Evolutionary conservation across 2,888 invertebrate species (phyloP), one percentile per base, ranked within the genome.

Genomic region (Oscheius onirici): DNA sequence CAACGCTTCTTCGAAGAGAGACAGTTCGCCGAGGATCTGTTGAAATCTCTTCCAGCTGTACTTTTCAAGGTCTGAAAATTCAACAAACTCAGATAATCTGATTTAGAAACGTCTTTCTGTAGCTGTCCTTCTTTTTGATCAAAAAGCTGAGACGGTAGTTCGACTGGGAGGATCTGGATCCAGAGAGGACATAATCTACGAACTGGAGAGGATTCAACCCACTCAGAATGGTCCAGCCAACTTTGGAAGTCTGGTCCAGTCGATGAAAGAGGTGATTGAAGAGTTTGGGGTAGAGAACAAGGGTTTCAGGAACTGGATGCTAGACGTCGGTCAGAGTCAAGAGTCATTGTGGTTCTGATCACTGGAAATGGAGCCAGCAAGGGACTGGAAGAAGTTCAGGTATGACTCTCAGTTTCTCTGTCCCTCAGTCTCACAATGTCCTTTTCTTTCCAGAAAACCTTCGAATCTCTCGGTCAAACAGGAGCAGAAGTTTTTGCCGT

Each of bases 11-110:
- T 72, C 44, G 73, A 67, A 10, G 74, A 80, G 54, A 72, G 78
- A 34, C 76, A 82, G 61, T 79, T 80, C 60, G 79, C 78, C 5
- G 54, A 77, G 3, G 79, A 79, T 22, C 60, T 82, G 58, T 65
- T 84, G 0, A 77, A 79, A 58, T 71, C 79, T 17, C 60, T 82
- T 22, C 76, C 78, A 6, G 76, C 78, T 41, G 52, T 57, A 43
- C 79, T 82, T 46, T 82, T 82, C 57, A 60, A 75, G 43, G 81
- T 81, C 15, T 46, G n/a, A 22, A 24, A 20, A 24, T 24, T 55
- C 0, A 55, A 15, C 0, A n/a, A 2, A 15, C 1, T 10, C 22
- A 6, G 17, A 60, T 1, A 11, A 20, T 15, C n/a, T 20, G 10
- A 10, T 60, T 60, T n/a, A 60, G 60, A 60, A 60, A 22, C 60